Evolutionary conservation across 2,797 vertebrate species (phyloP), one percentile per base, ranked within the genome.

Genomic region (Parambassis ranga): DNA sequence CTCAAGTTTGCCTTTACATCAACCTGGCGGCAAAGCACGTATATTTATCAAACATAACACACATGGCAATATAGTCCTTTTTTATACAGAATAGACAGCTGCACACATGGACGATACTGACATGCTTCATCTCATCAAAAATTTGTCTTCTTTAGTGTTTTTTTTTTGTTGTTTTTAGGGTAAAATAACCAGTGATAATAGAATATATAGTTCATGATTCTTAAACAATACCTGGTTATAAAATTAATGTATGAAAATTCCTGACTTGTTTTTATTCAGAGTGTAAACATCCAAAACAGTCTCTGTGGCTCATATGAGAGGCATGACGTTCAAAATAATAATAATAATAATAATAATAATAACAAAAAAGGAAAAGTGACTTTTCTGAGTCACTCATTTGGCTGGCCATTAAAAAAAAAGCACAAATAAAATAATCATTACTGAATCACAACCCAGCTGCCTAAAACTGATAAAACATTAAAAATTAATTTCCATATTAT

Each of bases 21-120:
- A 80, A 87, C 77, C 83, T 71, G 81, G 65, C 57, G 78, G 86
- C 86, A 87, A 89, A 90, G 87, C 85, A 88, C 86, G 59, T 77
- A 88, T 94, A 95, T 87, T 87, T 82, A 89, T 91, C 87, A 80
- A 92, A 92, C 91, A 87, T 87, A 88, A 91, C 92, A 92, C 89
- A 90, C 84, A 88, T 89, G 90, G 91, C 88, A 90, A 91, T 91
- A 90, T 83, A 89, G 85, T 89, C 86, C 86, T 85, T 87, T 89
- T 84, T 89, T 85, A 84, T 90, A 90, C 87, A 88, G 87, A 91
- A 72, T 89, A 89, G 87, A 92, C 86, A 88, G 89, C 86, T 91
- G 88, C 83, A 92, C 91, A 92, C 89, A 75, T 87, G 89, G 91
- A 92, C 91, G 37, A 92, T 91, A 92, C 85, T 85, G 86, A 93